phyloP scores from a whole-genome alignment of 2,113 vertebrate species.

The Lophura nycthemera region DNA sequence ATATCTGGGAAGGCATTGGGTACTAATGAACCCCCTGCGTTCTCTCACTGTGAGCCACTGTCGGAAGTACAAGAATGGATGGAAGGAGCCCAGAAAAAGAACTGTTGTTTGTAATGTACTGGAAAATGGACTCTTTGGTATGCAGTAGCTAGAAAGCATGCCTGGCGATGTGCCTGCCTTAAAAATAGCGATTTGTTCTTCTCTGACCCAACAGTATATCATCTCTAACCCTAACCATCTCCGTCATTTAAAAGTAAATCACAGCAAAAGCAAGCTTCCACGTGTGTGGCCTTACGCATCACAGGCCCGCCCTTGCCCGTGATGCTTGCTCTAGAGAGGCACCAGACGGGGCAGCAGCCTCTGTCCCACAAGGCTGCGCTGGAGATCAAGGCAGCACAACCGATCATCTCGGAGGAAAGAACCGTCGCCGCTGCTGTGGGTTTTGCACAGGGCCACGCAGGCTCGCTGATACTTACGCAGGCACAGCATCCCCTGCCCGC shows the following conservation, averaged over 20 bases:
- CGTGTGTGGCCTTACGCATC: neutral
- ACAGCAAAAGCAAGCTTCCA: conserved; percentile 17
- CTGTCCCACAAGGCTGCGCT: neutral
- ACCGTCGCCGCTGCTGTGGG: neutral
- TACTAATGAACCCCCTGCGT: conserved; percentile 11
- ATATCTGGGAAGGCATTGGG: conserved; percentile 11
- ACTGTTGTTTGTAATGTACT: neutral
- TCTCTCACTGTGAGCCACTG: neutral
- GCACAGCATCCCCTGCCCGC: conserved; percentile 82
- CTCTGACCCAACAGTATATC: conserved; percentile 47
- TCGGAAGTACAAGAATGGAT: neutral
- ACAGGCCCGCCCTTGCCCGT: fast-evolving
- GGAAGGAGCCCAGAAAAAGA: neutral
- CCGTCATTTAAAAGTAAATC: conserved; percentile 57
- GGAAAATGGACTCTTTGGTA: conserved; percentile 34
- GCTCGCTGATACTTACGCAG: conserved; percentile 72
- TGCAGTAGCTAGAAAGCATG: conserved; percentile 15
- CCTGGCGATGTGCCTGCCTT: conserved; percentile 47
- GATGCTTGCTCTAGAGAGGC: neutral
- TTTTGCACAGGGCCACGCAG: neutral
- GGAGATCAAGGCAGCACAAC: neutral
- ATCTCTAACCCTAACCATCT: conserved; percentile 46
- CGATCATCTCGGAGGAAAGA: neutral
- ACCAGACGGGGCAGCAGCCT: fast-evolving
- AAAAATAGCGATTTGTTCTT: conserved; percentile 53